phyloP scores from a whole-genome alignment of 2,797 vertebrate genomes.

The Gila robusta region DNA sequence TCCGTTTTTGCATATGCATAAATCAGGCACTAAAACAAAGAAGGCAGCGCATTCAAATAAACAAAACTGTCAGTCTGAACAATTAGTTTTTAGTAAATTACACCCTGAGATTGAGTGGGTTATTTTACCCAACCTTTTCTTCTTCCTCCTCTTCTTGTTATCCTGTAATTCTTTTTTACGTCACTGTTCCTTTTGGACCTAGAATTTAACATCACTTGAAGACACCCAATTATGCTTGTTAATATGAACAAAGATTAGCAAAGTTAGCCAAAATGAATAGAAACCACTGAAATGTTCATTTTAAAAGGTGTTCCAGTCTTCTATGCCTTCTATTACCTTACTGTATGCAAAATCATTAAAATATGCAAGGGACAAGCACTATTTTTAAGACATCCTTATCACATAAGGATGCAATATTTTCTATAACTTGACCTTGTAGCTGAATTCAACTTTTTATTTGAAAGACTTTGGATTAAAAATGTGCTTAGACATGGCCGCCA shows the following conservation, averaged over 20 bases:
- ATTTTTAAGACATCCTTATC: constrained; percentile 52
- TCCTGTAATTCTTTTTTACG: constrained; percentile 53
- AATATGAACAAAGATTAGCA: constrained; percentile 74
- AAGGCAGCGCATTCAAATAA: not conserved
- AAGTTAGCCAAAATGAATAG: constrained; percentile 69
- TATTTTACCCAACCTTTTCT: constrained; percentile 15
- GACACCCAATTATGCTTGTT: constrained; percentile 70
- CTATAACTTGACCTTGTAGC: constrained; percentile 51
- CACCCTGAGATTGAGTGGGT: not conserved
- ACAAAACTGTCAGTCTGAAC: not conserved
- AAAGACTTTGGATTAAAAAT: constrained; percentile 24
- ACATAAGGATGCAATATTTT: constrained; percentile 30
- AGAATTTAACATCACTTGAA: constrained; percentile 65
- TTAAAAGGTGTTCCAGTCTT: constrained; percentile 65
- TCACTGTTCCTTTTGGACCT: constrained; percentile 63
- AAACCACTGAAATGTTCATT: constrained; percentile 71
- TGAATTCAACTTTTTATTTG: constrained; percentile 28
- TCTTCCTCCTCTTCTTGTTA: not conserved
- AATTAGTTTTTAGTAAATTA: not conserved
- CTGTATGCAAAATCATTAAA: constrained; percentile 66
- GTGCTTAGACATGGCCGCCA: constrained; percentile 1
- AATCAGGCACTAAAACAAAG: not conserved
- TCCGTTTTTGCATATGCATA: not conserved
- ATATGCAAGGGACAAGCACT: constrained; percentile 47
- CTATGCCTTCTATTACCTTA: constrained; percentile 67